Evolutionary conservation across 2,888 invertebrate species (phyloP), one percentile per base, ranked within the genome.

Genomic region (Drosophila neotestacea): DNA sequence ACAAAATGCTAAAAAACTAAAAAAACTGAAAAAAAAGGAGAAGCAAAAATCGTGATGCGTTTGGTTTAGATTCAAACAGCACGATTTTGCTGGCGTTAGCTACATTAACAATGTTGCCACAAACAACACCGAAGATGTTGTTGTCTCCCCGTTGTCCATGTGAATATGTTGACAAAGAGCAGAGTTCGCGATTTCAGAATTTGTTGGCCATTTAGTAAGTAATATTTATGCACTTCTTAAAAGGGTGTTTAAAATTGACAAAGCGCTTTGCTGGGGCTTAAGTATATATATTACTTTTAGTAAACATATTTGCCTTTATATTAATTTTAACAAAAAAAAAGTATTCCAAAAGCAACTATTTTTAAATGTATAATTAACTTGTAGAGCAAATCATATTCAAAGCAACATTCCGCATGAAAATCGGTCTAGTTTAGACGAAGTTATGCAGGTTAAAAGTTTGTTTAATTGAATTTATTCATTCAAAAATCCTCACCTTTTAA

Each of bases 21-120:
- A 32, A 30, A 30, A 7, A 41, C 41, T 22, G 30, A 41, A 16
- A 52, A 44, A 38, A 58, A 59, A 59, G 32, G 41, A 50, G 36
- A 38, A 54, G 55, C 58, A 44, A 65, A 77, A 89, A 74, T 91
- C 91, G 91, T 91, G 91, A 89, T 84, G 83, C 77, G 89, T 85
- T 86, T 91, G 91, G 91, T 83, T 89, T 81, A 91, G 86, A 90
- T 91, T 91, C 75, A 76, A 81, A 66, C 69, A 75, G 90, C 91
- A 91, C 91, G 91, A 90, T 76, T 89, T 79, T 64, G 51, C 34
- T 55, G 78, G 79, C 81, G 69, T 65, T 66, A 78, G 75, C 78
- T 61, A 73, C 78, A 86, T 82, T 78, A 66, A 69, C 81, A 62
- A 77, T 74, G 77, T 77, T 72, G 81, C 77, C 75, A 70, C 65